A percentile compares a stretch with the other conserved stretches of the same genome.
phyloP scores from a whole-genome alignment of 2,113 vertebrate genomes.

The Saguinus midas region DNA sequence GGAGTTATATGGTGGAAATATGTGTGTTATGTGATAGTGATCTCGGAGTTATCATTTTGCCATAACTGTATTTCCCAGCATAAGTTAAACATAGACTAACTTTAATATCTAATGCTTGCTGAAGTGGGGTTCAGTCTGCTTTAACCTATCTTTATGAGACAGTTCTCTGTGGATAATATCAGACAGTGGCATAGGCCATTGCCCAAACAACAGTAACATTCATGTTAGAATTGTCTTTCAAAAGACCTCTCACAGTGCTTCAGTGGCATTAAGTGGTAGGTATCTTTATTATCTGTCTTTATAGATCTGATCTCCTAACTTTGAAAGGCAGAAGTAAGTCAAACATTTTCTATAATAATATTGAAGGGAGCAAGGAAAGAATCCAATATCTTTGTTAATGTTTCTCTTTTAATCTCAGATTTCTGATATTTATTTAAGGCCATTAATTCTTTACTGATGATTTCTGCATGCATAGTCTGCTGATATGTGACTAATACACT shows the following conservation, averaged over 20 bases:
- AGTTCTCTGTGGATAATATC: not conserved
- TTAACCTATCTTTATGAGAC: not conserved
- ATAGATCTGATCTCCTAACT: not conserved
- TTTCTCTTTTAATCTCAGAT: conserved; percentile 31
- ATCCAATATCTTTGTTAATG: not conserved
- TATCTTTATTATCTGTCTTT: not conserved
- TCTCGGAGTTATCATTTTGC: not conserved
- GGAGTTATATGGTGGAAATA: not conserved
- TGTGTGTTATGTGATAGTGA: not conserved
- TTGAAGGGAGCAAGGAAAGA: not conserved
- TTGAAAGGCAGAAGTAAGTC: not conserved
- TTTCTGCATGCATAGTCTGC: not conserved
- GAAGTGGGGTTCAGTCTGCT: not conserved
- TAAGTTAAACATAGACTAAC: not conserved
- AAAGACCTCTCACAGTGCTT: not conserved
- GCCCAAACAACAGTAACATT: not conserved
- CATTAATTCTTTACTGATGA: conserved; percentile 33
- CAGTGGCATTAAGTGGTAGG: not conserved
- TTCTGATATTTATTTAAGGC: conserved; percentile 34
- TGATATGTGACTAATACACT: conserved; percentile 53
- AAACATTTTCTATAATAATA: not conserved
- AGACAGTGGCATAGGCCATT: not conserved
- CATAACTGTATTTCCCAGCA: not conserved
- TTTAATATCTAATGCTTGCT: conserved; percentile 21
- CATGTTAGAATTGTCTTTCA: not conserved